Conservation (phyloP, 64 coral and sea anemone species). For the Actinia equina region DNA sequence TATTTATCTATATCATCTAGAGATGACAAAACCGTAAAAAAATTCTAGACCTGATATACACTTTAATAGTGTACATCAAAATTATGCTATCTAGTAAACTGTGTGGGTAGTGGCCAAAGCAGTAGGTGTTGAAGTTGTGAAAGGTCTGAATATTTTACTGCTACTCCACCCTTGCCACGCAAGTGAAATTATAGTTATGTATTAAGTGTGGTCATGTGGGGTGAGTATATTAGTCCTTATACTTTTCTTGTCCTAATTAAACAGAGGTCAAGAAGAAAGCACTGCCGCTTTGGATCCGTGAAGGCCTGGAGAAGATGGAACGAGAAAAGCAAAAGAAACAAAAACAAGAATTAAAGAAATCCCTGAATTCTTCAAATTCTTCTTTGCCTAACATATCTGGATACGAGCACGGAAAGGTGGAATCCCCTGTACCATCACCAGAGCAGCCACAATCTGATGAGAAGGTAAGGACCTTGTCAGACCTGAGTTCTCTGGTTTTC, state of each 20-base stretch:
- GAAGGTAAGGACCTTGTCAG: constrained; percentile 1
- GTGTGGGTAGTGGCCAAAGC: too few relatives aligned
- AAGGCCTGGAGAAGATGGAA: constrained; percentile 95
- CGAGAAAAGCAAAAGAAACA: constrained; percentile 88
- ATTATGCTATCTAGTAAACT: too few relatives aligned
- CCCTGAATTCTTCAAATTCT: constrained; percentile 65
- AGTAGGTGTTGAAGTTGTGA: too few relatives aligned
- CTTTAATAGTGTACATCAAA: too few relatives aligned
- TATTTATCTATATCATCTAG: too few relatives aligned
- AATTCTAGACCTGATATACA: too few relatives aligned
- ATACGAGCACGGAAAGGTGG: constrained; percentile 76
- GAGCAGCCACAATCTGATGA: constrained; percentile 63
- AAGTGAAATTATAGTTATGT: too few relatives aligned
- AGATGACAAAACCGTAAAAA: too few relatives aligned
- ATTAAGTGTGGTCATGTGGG: too few relatives aligned
- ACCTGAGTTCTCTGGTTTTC: too few relatives aligned
- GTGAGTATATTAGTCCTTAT: not conserved
- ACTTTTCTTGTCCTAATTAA: not conserved
- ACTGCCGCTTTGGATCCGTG: constrained; percentile 95
- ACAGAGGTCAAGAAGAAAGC: constrained; percentile 93
- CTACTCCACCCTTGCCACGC: too few relatives aligned
- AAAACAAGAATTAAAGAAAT: constrained; percentile 59
- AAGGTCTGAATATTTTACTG: too few relatives aligned
- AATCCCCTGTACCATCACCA: constrained; percentile 59
- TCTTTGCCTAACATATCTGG: constrained; percentile 67